Evolutionary conservation across 2,888 invertebrate genomes (phyloP).

Genomic region (Meta bourneti): DNA sequence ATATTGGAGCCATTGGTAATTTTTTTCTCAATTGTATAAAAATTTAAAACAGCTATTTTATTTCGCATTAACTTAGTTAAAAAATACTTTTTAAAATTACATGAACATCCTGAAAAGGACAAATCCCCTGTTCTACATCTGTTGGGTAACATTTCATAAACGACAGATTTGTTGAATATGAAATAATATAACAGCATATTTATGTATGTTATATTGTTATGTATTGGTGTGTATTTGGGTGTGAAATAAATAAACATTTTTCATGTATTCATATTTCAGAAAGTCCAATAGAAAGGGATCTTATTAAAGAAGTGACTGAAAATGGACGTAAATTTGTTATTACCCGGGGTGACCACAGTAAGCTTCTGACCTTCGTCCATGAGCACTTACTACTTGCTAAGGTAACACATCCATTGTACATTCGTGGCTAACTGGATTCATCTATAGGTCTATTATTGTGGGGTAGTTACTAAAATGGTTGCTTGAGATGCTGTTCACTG

Average conservation of each 20-base stretch:
- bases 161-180: no score
- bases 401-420: constrained; percentile 79
- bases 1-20: no score
- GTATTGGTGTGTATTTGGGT: not conserved
- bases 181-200: not conserved
- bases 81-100: not conserved
- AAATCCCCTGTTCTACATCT: no score
- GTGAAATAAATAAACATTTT: not conserved
- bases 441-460: no score
- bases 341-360: constrained; percentile 90
- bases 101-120: not conserved
- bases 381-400: constrained; percentile 87
- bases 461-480: no score
- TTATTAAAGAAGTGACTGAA: constrained; percentile 83
- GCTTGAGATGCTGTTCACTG: no score
- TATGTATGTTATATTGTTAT: not conserved
- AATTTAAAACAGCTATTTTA: not conserved
- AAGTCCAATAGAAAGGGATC: constrained; percentile 77
- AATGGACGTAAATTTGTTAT: constrained; percentile 85
- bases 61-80: not conserved
- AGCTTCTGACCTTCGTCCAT: constrained; percentile 86
- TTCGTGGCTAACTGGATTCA: no score
- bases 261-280: constrained; percentile 76
- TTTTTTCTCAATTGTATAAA: no score
- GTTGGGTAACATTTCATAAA: no score